A percentile compares a stretch with the other conserved stretches of the same genome.
These are phyloP conservation scores for Benthochromis sp. DNA, from an alignment of 2,113 vertebrate species.

Conservation along the genomic window DNA sequence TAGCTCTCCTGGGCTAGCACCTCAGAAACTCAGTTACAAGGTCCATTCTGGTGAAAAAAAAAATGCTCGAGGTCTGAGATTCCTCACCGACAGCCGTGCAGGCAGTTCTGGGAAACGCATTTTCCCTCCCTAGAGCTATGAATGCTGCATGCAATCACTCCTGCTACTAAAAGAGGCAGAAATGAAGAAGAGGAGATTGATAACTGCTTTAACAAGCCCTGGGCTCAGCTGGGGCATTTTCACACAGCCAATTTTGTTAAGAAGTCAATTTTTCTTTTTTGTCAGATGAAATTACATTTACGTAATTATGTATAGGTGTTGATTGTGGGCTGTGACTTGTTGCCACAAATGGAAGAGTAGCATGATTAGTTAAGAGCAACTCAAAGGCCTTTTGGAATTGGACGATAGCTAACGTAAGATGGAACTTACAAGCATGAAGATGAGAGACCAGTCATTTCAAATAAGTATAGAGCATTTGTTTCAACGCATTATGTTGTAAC, in stretches of 20 bases:
- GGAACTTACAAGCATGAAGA: background rate
- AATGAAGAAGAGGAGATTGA: slow-evolving; percentile 48
- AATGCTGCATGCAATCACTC: slow-evolving; percentile 54
- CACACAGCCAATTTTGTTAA: slow-evolving; percentile 9
- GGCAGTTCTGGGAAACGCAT: slow-evolving; percentile 24
- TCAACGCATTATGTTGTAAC: background rate
- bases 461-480: background rate
- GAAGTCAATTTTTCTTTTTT: background rate
- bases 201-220: slow-evolving; percentile 33
- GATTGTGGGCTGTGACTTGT: slow-evolving; percentile 1
- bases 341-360: slow-evolving; percentile 3
- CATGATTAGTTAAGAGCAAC: background rate
- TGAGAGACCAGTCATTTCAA: background rate
- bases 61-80: slow-evolving; percentile 35
- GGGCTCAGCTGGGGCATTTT: slow-evolving; percentile 39
- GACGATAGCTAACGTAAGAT: background rate
- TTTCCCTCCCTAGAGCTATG: slow-evolving; percentile 29
- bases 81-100: slow-evolving; percentile 7
- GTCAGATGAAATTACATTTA: slow-evolving; percentile 18
- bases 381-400: background rate
- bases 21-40: slow-evolving; percentile 46
- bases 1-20: slow-evolving; percentile 11
- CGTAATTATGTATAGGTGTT: slow-evolving; percentile 4
- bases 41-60: slow-evolving; percentile 37
- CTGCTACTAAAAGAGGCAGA: slow-evolving; percentile 40